phyloP scores from a whole-genome alignment of 1,140 invertebrate species.

The Trachymyrmex cornetzi region DNA sequence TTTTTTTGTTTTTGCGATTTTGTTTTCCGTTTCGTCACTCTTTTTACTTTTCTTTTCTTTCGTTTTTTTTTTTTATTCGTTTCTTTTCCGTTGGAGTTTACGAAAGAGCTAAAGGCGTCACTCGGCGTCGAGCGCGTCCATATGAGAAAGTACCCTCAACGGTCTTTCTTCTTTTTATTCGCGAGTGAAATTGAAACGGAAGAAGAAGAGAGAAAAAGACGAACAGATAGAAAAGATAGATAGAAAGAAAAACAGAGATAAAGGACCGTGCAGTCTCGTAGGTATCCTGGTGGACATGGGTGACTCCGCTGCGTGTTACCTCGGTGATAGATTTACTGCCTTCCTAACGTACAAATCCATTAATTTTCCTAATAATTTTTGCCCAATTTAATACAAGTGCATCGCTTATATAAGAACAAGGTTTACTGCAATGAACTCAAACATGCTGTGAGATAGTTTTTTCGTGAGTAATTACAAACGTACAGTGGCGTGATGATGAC shows the following conservation, averaged over 20 bases:
- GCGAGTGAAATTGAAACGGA: constrained; percentile 69
- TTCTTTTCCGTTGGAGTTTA: constrained; percentile 69
- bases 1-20: constrained; percentile 70
- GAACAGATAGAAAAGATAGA: constrained; percentile 54
- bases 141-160: constrained; percentile 56
- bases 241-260: constrained; percentile 49
- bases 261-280: constrained; percentile 75
- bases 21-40: constrained; percentile 57
- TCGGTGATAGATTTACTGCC: constrained; percentile 32
- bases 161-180: constrained; percentile 44
- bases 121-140: constrained; percentile 66
- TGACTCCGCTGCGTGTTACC: constrained; percentile 45
- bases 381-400: neutral
- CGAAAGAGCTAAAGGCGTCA: constrained; percentile 68
- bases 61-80: constrained; percentile 67
- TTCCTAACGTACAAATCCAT: constrained; percentile 9
- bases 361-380: constrained; percentile 1
- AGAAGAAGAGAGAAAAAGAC: constrained; percentile 69
- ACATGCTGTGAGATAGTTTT: constrained; percentile 37
- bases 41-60: constrained; percentile 70
- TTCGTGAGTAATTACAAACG: constrained; percentile 27
- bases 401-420: neutral
- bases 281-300: constrained; percentile 74
- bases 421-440: constrained; percentile 60
- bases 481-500: neutral